Evolutionary conservation across 1,140 invertebrate genomes (phyloP).

Genomic region (Parasteatoda tepidariorum): DNA sequence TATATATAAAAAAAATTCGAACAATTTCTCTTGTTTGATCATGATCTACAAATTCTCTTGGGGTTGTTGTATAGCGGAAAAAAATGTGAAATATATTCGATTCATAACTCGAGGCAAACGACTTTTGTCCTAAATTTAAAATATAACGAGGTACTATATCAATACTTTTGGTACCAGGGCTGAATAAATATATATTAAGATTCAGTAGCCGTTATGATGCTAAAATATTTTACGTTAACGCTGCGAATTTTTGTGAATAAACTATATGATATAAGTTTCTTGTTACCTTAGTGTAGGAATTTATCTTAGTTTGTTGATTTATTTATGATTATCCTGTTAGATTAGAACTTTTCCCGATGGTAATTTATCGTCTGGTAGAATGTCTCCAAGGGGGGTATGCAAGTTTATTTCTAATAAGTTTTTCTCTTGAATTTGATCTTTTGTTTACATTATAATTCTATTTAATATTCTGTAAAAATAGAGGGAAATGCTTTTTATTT

Average conservation of each 20-base stretch:
- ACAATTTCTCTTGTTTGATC: slow-evolving; percentile 47
- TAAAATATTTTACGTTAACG: not conserved
- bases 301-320: no score
- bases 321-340: not conserved
- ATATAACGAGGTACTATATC: slow-evolving; percentile 32
- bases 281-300: not conserved
- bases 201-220: not conserved
- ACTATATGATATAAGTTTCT: not conserved
- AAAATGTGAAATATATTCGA: slow-evolving; percentile 6
- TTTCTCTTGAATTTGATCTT: no score
- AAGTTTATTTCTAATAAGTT: no score
- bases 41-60: slow-evolving; percentile 8
- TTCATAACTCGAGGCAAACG: slow-evolving; percentile 23
- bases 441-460: no score
- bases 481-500: no score
- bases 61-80: not conserved
- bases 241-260: not conserved
- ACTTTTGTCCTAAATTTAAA: slow-evolving; percentile 49
- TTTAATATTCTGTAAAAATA: no score
- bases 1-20: slow-evolving; percentile 32
- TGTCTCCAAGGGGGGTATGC: slow-evolving; percentile 1
- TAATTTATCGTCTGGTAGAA: not conserved
- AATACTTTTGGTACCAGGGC: slow-evolving; percentile 9
- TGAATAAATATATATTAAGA: slow-evolving; percentile 5
- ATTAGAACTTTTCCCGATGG: no score